Evolutionary conservation across 2,888 invertebrate species (phyloP).

Genomic region (Plebejus melissa): DNA sequence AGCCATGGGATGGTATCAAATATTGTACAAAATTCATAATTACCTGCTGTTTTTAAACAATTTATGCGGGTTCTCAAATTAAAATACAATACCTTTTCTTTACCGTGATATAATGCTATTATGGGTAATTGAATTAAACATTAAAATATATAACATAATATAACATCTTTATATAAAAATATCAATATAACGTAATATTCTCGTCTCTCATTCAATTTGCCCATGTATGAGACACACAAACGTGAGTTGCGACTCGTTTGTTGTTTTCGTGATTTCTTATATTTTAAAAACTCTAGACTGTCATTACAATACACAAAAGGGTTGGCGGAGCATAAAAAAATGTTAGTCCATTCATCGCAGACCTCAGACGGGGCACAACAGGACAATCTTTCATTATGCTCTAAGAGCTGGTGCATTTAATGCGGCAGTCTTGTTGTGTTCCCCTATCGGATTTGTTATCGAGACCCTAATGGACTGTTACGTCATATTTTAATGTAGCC

Average conservation of each 20-base stretch:
- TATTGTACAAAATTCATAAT: background rate
- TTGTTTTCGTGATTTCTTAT: constrained; percentile 28
- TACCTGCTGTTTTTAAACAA: background rate
- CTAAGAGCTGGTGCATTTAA: constrained; percentile 30
- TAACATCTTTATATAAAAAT: background rate
- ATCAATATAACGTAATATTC: background rate
- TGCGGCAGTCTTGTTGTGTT: constrained; percentile 24
- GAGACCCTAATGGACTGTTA: background rate
- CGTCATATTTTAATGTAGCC: background rate
- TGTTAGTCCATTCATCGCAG: constrained; percentile 38
- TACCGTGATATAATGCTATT: background rate
- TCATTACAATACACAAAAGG: constrained; percentile 40
- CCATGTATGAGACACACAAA: background rate
- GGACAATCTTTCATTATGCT: constrained; percentile 33
- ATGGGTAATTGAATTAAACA: background rate
- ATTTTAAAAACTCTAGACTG: constrained; percentile 30
- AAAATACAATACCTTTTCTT: background rate
- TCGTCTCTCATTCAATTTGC: background rate
- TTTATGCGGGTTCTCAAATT: background rate
- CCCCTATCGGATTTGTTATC: background rate
- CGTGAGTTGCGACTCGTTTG: constrained; percentile 1
- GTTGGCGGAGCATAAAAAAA: constrained; percentile 39
- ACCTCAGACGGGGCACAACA: constrained; percentile 28
- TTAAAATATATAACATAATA: background rate
- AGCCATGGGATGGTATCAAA: background rate